These are phyloP conservation scores for Spea bombifrons DNA, from an alignment of 2,113 vertebrate genomes.

Conservation along the genomic window DNA sequence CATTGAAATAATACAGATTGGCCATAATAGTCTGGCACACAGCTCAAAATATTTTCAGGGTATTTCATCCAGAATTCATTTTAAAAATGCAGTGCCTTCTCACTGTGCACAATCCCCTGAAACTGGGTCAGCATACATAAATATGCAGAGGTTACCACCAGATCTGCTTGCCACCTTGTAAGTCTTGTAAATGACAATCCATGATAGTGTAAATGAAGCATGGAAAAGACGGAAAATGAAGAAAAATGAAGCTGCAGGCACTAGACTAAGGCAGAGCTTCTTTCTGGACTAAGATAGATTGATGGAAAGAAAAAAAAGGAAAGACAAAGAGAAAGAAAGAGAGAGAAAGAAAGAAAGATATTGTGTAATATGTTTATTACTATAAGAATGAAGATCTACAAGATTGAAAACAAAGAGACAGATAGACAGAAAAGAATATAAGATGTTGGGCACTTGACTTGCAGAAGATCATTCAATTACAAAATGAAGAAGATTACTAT, in stretches of 20 bases:
- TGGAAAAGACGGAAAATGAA: constrained; percentile 68
- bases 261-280: constrained; percentile 52
- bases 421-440: too few species aligned
- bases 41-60: background rate
- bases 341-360: too few species aligned
- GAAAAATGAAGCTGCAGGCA: constrained; percentile 65
- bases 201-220: constrained; percentile 70
- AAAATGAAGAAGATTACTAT: too few species aligned
- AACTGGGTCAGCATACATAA: constrained; percentile 65
- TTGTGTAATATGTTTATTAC: too few species aligned
- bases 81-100: constrained; percentile 45
- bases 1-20: background rate
- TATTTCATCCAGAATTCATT: background rate
- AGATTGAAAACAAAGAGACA: too few species aligned
- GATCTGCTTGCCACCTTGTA: constrained; percentile 57
- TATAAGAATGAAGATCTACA: too few species aligned
- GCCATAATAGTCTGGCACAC: constrained; percentile 3
- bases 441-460: too few species aligned
- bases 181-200: constrained; percentile 67
- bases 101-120: constrained; percentile 44
- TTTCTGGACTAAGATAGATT: constrained; percentile 49
- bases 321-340: background rate
- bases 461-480: too few species aligned
- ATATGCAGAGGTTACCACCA: constrained; percentile 56
- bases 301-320: background rate